Conservation (phyloP, 2,888 invertebrate genomes). For the Hedychridium roseum region DNA sequence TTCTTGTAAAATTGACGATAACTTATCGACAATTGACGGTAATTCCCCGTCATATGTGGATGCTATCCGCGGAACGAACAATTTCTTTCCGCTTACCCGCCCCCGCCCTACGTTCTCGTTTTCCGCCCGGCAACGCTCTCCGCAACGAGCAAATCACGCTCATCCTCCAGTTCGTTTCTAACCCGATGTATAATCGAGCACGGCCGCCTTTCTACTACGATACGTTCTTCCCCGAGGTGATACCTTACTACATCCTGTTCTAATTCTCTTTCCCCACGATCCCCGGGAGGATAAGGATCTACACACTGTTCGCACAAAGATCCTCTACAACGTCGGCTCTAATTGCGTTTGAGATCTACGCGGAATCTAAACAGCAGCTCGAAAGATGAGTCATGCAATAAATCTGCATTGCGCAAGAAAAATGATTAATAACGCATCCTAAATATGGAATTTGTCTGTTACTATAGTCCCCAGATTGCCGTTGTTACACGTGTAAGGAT, state of each 20-base stretch:
- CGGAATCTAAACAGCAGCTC: too few species aligned
- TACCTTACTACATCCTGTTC: slow-evolving; percentile 12
- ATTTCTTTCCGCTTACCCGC: slow-evolving; percentile 12
- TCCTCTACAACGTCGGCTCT: not conserved
- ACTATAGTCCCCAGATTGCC: too few species aligned
- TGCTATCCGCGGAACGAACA: slow-evolving; percentile 20
- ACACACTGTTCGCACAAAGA: slow-evolving; percentile 10
- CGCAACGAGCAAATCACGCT: not conserved
- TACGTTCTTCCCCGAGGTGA: slow-evolving; percentile 19
- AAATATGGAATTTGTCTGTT: too few species aligned
- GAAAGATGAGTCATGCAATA: too few species aligned
- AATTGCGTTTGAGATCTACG: too few species aligned
- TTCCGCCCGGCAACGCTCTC: not conserved
- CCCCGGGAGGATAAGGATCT: slow-evolving; percentile 15
- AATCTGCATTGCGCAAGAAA: too few species aligned
- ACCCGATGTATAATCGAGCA: slow-evolving; percentile 20
- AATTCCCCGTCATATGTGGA: slow-evolving; percentile 39
- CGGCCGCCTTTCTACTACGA: slow-evolving; percentile 11
- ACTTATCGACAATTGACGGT: slow-evolving; percentile 54
- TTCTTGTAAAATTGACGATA: slow-evolving; percentile 57
- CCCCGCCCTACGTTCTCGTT: not conserved
- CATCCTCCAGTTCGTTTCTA: slow-evolving; percentile 15
- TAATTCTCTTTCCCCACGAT: not conserved
- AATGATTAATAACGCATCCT: too few species aligned
- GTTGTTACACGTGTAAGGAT: too few species aligned